Evolutionary conservation across 2,113 vertebrate species (phyloP).

Genomic region (Takifugu bimaculatus): DNA sequence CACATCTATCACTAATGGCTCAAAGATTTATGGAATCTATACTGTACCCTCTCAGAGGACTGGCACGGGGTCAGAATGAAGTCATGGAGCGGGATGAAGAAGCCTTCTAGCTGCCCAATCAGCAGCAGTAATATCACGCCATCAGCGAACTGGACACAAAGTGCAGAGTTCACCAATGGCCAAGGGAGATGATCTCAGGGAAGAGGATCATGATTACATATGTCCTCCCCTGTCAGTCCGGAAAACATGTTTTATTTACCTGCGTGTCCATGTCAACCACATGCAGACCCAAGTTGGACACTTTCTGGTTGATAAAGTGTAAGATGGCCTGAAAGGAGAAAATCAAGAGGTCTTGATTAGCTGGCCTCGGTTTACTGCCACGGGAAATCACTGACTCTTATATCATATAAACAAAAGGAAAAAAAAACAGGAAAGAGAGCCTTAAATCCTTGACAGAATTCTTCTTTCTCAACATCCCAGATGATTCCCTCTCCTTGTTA

Average conservation of each 20-base stretch:
- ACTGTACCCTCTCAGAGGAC: constrained; percentile 80
- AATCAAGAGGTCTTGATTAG: too few relatives aligned
- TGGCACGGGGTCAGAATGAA: constrained; percentile 82
- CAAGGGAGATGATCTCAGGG: not conserved
- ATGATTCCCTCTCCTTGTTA: constrained; percentile 17
- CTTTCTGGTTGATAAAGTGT: constrained; percentile 83
- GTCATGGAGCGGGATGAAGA: constrained; percentile 83
- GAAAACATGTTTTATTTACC: constrained; percentile 65
- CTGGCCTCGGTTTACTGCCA: too few relatives aligned
- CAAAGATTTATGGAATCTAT: constrained; percentile 19
- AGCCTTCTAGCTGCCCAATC: constrained; percentile 89
- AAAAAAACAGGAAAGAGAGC: too few relatives aligned
- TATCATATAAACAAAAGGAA: too few relatives aligned
- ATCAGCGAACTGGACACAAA: constrained; percentile 83
- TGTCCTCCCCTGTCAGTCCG: not conserved
- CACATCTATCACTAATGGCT: not conserved
- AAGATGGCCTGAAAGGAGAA: constrained; percentile 68
- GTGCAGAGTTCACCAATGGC: constrained; percentile 2
- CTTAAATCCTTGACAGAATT: not conserved
- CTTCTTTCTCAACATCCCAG: constrained; percentile 5
- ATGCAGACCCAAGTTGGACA: constrained; percentile 79
- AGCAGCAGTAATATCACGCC: constrained; percentile 89
- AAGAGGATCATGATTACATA: not conserved
- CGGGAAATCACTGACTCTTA: too few relatives aligned
- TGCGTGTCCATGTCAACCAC: constrained; percentile 82